phyloP scores from a whole-genome alignment of 2,113 vertebrate genomes.

The Vulpes lagopus region DNA sequence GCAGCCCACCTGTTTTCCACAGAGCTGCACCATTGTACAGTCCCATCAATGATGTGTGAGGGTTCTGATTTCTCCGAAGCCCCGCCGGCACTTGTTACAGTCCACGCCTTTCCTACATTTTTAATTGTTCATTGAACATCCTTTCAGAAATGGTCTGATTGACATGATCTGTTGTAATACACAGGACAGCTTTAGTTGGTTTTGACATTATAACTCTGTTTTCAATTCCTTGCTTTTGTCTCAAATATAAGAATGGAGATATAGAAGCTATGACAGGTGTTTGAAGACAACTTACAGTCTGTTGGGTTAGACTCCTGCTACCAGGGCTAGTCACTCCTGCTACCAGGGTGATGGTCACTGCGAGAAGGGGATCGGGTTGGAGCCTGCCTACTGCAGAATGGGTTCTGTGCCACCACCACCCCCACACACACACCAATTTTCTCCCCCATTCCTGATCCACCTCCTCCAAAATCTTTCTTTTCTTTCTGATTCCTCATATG shows the following conservation, averaged over 20 bases:
- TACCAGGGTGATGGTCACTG: fast-evolving
- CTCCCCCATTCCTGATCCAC: fast-evolving
- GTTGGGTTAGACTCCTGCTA: background rate
- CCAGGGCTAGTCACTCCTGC: fast-evolving
- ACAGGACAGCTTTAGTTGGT: background rate
- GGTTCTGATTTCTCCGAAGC: no score
- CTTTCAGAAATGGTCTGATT: background rate
- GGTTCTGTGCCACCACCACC: fast-evolving
- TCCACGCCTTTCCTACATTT: background rate
- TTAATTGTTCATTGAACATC: background rate
- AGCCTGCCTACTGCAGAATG: background rate
- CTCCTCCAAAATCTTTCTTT: background rate
- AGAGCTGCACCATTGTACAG: fast-evolving
- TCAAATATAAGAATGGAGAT: background rate
- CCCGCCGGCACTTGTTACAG: fast-evolving
- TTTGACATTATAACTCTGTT: background rate
- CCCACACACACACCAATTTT: background rate
- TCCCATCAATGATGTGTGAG: fast-evolving
- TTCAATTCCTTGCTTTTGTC: background rate
- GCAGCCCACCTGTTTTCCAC: fast-evolving
- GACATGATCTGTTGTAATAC: background rate
- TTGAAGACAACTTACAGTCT: background rate
- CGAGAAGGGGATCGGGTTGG: background rate
- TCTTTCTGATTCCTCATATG: background rate
- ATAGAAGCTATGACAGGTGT: background rate